Base-by-base conservation (phyloP, 2,888 invertebrate genomes). In the Athalia rosae region DNA sequence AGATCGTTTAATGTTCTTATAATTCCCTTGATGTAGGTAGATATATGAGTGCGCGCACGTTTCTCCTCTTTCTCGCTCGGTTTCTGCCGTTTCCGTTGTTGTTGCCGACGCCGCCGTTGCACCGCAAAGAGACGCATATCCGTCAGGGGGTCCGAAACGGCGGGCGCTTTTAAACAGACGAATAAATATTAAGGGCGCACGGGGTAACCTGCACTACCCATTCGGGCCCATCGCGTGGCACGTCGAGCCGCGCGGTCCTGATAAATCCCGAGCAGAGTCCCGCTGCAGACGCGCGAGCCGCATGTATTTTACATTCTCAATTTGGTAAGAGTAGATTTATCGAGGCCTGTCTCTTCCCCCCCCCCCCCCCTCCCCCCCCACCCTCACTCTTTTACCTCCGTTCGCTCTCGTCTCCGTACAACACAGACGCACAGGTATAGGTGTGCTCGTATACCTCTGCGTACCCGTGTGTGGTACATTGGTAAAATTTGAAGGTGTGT, bases 241-340 rank as follows among this genome's bases (percentile, higher is more conserved):
- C 71, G 71, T 71, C 71, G 71, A 82, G 81, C 84, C 83, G 83
- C 83, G 83, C 82, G 81, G 83, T 83, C 83, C 85, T 84, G 85
- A 87, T 85, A 86, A 87, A 86, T 85, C 84, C 80, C 84, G 81
- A 79, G 80, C 61, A 74, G 67, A 82, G 82, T 79, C 82, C 81
- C 83, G 82, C 81, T 83, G 82, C 84, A 82, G 81, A 82, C 83
- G 82, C 83, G 82, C 82, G 81, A 80, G 82, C 84, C 82, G 82
- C 86, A 84, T 87, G 84, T 87, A 87, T 85, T 88, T 85, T 87
- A 86, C 86, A 87, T 87, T 87, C 87, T 87, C 88, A 87, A 87
- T 87, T 87, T 84, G 86, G 87, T 84, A 88, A 83, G 86, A 84
- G 83, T 84, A 85, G 85, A 88, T 88, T 88, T 87, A 86, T 88